Base-by-base conservation (phyloP, 2,113 vertebrate species). In the Smithornis capensis region DNA sequence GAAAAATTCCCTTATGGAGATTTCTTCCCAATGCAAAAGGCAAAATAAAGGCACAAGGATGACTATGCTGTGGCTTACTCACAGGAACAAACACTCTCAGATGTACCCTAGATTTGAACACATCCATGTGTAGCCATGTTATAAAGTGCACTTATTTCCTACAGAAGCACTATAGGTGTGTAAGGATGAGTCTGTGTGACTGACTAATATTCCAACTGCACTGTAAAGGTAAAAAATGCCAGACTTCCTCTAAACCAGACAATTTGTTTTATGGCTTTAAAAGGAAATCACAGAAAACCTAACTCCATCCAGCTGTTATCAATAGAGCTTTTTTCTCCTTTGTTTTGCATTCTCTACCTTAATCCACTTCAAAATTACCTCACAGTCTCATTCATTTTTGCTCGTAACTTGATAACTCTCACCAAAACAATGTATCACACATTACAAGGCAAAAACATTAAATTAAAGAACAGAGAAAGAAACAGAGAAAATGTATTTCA, bases 331-430 rank as follows among this genome's bases (percentile, higher is more conserved):
- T 79, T 47, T 1, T 5, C 29, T 33, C 49, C 31, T 93, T 95
- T 94, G 87, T 95, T 96, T 96, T 96, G 88, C 71, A 86, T 96
- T 91, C 79, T 90, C 90, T 92, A 83, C 91, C 75, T 91, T 94
- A 95, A 97, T 94, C 94, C 1, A 0, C 55, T 92, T 95, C 71
- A 95, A 91, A 97, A 96, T 96, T 95, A 94, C 90, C 87, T 97
- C 85, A 97, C 53, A 31, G 79, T 62, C 88, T 86, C 71, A 65
- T 84, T 95, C 44, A 75, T 71, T 96, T 96, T 94, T 71, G 29
- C 60, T 81, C 0, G 49, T 84, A 96, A 96, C 76, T 60, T 92
- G 88, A 93, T 96, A 96, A 92, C 49, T 93, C 76, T 86, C 87
- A 77, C 77, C 31, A 91, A 93, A 96, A 89, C 60, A 90, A 68